Conservation (phyloP, 1,140 invertebrate genomes). For the Temnothorax longispinosus region DNA sequence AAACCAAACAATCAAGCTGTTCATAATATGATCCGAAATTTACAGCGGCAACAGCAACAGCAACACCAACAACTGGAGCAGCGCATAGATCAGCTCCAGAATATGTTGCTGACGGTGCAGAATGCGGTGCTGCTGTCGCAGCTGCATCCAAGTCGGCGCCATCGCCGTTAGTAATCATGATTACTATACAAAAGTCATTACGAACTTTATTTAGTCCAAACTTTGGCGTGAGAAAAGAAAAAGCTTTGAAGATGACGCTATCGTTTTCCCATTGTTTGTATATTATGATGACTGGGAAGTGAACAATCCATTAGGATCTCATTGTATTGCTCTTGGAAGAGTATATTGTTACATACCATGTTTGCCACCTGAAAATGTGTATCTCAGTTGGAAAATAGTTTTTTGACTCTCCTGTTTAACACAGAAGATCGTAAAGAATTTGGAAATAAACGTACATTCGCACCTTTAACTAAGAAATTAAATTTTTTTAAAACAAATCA, state of each 20-base stretch:
- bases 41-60: too few species aligned
- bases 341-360: constrained; percentile 13
- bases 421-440: neutral
- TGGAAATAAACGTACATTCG: constrained; percentile 30
- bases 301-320: neutral
- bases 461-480: constrained; percentile 16
- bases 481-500: neutral
- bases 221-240: neutral
- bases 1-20: too few species aligned
- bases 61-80: too few species aligned
- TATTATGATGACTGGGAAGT: constrained; percentile 15
- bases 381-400: constrained; percentile 7
- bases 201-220: neutral
- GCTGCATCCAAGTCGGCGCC: too few species aligned
- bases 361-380: neutral
- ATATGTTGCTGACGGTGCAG: too few species aligned
- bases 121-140: too few species aligned
- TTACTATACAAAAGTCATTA: too few species aligned
- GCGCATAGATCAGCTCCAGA: too few species aligned
- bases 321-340: constrained; percentile 3
- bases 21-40: too few species aligned
- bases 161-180: too few species aligned
- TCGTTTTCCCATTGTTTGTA: neutral
- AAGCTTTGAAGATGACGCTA: neutral
- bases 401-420: constrained; percentile 15